Evolutionary conservation across 2,797 vertebrate species (phyloP), one percentile per base, ranked within the genome.

Genomic region (Bradypodion ventrale): DNA sequence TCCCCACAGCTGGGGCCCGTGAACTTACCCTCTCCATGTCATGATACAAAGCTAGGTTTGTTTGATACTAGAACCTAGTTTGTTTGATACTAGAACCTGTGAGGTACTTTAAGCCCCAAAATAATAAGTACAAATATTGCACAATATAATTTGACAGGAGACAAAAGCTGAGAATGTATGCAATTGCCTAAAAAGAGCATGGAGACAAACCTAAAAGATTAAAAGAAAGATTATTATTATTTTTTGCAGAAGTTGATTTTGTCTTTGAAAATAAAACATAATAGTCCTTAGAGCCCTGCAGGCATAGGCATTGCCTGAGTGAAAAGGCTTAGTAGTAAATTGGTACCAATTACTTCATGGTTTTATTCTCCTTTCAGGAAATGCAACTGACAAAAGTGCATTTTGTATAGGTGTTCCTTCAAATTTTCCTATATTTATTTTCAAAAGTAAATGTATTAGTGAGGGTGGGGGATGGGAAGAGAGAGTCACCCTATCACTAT

Each of bases 31-130:
- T 52, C 66, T 79, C 44, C 29, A 52, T 52, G 52, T 15, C 66
- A 66, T 44, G 29, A 68, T 42, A 27, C 7, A 40, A 23, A 49
- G 23, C 4, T 37, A 62, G n/a, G n/a, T n/a, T n/a, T n/a, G n/a
- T n/a, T n/a, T 32, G 25, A 35, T 65, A 4, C 56, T 75, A 63
- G n/a, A 68, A 12, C 27, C 27, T 52, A 12, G 10, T 42, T 76
- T 92, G 19, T 82, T 88, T 86, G 40, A 75, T 80, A 86, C 74
- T 83, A 68, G 84, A 49, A 86, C 83, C 4, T 1, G 84, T 86
- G 25, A 75, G 42, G 83, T 70, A 62, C 16, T 84, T 84, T n/a
- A 62, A 2, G 2, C 0, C 8, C 23, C 83, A 68, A 78, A 66
- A 21, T 37, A 68, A 68, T 68, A 68, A 19, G 21, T 37, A 37